A percentile compares a stretch with the other conserved stretches of the same genome.
Conservation (phyloP, 2,113 vertebrate species). For the Monopterus albus region DNA sequence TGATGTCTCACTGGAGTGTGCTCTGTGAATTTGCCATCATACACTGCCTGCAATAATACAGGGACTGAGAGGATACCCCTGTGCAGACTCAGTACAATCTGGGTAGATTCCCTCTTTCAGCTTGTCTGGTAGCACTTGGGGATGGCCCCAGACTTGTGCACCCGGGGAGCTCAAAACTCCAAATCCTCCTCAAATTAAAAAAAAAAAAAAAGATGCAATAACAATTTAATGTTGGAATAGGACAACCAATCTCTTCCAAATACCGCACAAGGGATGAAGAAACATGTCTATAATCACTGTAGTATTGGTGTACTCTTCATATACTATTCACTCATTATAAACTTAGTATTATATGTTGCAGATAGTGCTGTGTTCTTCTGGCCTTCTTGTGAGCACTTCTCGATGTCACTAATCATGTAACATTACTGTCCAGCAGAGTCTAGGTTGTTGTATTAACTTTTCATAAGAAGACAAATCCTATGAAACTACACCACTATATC, state of each 20-base stretch:
- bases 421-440: neutral
- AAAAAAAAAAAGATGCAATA: no score
- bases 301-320: neutral
- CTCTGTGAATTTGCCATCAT: neutral
- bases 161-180: no score
- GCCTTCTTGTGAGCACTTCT: neutral
- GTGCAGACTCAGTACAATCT: no score
- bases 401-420: neutral
- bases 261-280: no score
- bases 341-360: neutral
- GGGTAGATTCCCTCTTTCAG: no score
- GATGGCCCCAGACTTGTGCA: no score
- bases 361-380: neutral
- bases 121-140: no score
- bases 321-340: neutral
- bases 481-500: neutral
- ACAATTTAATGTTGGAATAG: no score
- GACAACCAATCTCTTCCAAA: no score
- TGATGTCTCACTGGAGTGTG: neutral
- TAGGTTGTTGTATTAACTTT: neutral
- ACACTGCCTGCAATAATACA: neutral
- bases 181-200: no score
- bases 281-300: neutral
- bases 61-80: neutral
- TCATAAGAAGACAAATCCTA: slow-evolving; percentile 2